phyloP scores from a whole-genome alignment of 2,113 vertebrate genomes.

The Psettodes erumei region DNA sequence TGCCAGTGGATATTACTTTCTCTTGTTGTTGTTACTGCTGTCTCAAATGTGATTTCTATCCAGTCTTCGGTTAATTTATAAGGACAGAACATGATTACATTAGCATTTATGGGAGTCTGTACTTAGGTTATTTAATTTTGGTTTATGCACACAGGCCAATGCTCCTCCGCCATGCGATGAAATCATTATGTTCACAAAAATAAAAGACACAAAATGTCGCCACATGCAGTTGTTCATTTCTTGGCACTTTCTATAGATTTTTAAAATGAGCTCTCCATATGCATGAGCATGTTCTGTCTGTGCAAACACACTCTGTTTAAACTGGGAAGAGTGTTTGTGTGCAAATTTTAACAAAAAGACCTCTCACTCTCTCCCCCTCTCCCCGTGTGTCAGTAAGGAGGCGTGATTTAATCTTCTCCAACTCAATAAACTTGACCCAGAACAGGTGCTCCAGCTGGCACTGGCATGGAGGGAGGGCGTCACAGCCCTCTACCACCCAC shows the following conservation, averaged over 20 bases:
- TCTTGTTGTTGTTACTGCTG: constrained; percentile 10
- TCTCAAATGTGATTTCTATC: constrained; percentile 23
- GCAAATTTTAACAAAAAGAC: too few relatives aligned
- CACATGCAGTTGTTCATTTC: background rate
- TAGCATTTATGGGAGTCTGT: constrained; percentile 36
- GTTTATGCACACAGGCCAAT: background rate
- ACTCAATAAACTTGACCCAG: constrained; percentile 1
- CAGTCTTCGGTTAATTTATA: constrained; percentile 16
- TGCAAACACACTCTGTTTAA: background rate
- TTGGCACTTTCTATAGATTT: background rate
- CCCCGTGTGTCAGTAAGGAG: background rate
- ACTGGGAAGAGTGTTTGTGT: background rate
- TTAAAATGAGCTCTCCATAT: background rate
- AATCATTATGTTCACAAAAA: constrained; percentile 21
- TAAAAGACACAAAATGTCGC: background rate
- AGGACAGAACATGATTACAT: constrained; percentile 29
- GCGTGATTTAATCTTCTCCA: constrained; percentile 1
- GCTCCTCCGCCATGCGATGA: background rate
- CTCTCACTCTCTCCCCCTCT: too few relatives aligned
- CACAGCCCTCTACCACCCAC: too few relatives aligned
- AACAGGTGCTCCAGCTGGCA: background rate
- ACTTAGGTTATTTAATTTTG: constrained; percentile 32
- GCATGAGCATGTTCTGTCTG: background rate
- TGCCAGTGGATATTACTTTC: constrained; percentile 7
- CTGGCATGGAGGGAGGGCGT: background rate